These are phyloP conservation scores for Polydrusus tereticollis DNA, from an alignment of 2,888 invertebrate species.

Conservation along the genomic window DNA sequence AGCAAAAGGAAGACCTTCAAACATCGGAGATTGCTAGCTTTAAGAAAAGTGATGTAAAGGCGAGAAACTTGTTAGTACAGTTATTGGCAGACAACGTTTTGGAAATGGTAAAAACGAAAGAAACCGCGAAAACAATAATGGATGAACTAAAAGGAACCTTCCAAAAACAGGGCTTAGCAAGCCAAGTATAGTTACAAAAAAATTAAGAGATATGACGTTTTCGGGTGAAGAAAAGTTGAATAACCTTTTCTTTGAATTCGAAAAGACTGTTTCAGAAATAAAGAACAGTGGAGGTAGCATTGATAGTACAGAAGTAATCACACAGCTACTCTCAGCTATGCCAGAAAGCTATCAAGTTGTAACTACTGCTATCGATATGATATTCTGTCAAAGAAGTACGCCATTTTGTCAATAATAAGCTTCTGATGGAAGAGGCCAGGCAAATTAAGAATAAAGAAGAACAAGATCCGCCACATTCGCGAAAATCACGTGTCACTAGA, in stretches of 20 bases:
- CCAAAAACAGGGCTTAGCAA: background rate
- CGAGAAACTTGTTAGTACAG: too few species aligned
- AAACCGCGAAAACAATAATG: constrained; percentile 4
- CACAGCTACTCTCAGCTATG: constrained; percentile 19
- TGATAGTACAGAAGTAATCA: constrained; percentile 1
- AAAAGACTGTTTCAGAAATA: background rate
- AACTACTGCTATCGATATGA: constrained; percentile 36
- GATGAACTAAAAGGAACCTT: background rate
- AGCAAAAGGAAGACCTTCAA: too few species aligned
- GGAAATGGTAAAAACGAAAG: constrained; percentile 8
- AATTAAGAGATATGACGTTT: background rate
- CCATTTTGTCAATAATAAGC: background rate
- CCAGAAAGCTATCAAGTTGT: too few species aligned
- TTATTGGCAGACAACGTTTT: constrained; percentile 13
- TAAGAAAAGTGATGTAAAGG: background rate
- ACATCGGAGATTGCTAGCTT: background rate
- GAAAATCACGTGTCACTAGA: too few species aligned
- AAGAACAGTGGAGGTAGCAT: constrained; percentile 4
- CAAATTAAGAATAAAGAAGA: too few species aligned
- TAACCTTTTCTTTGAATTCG: constrained; percentile 4
- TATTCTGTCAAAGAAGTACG: constrained; percentile 17
- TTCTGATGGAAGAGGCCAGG: too few species aligned
- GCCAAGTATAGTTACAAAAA: constrained; percentile 10
- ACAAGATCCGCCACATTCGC: too few species aligned
- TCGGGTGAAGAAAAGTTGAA: background rate